Percentiles rank a stretch among this genome's conserved stretches.
Evolutionary conservation across 1,140 invertebrate species (phyloP).

Genomic region (Streblospio benedicti): DNA sequence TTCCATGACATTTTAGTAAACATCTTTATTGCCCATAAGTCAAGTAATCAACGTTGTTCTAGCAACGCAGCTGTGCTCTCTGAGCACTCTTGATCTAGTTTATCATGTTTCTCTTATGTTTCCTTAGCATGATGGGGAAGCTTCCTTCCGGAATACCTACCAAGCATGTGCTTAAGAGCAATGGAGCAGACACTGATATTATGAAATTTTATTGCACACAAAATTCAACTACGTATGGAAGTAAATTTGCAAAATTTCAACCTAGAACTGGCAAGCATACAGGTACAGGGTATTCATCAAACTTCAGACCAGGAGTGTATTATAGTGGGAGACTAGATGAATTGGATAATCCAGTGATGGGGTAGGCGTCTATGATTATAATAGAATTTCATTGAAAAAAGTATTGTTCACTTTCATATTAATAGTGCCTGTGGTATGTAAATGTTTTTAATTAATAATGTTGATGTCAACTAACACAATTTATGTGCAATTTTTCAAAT

Average conservation of each 20-base stretch:
- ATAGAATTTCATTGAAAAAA: not conserved
- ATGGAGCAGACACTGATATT: slow-evolving; percentile 41
- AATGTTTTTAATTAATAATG: not conserved
- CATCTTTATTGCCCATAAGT: too few relatives aligned
- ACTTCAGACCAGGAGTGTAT: slow-evolving; percentile 40
- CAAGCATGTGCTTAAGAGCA: slow-evolving; percentile 34
- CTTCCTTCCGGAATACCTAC: slow-evolving; percentile 1
- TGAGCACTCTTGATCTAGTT: too few relatives aligned
- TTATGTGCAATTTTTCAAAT: not conserved
- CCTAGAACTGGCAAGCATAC: slow-evolving; percentile 34
- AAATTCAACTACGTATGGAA: slow-evolving; percentile 40
- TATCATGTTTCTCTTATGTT: too few relatives aligned
- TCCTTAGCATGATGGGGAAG: slow-evolving; percentile 13
- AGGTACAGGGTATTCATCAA: slow-evolving; percentile 43
- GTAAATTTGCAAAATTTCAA: slow-evolving; percentile 41
- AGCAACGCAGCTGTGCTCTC: too few relatives aligned
- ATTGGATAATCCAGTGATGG: slow-evolving; percentile 42
- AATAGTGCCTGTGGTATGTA: not conserved
- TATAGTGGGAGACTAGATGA: slow-evolving; percentile 41
- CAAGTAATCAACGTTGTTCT: too few relatives aligned
- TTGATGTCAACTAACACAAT: not conserved
- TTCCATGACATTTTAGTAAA: too few relatives aligned
- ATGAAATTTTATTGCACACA: slow-evolving; percentile 46
- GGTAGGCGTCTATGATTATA: slow-evolving; percentile 20
- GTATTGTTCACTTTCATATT: not conserved